Conservation (phyloP, 1,140 invertebrate species). For the Pantala flavescens region DNA sequence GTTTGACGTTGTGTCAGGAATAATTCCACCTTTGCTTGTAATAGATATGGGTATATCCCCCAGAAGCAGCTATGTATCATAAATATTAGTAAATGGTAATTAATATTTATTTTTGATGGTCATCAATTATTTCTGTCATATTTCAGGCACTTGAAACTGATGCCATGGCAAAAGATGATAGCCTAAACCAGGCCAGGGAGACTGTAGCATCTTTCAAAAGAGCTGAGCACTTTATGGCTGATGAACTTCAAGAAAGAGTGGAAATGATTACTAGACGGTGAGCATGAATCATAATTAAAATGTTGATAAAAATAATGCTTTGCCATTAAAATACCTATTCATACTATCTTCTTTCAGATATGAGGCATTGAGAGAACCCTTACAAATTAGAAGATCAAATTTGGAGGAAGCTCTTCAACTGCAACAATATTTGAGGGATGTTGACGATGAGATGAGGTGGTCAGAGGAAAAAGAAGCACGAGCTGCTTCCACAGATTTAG, state of each 20-base stretch:
- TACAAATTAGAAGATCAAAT: slow-evolving; percentile 80
- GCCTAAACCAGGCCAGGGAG: slow-evolving; percentile 65
- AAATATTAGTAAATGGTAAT: no score
- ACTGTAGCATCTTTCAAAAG: slow-evolving; percentile 60
- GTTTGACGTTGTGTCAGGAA: no score
- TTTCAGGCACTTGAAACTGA: slow-evolving; percentile 54
- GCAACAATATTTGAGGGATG: slow-evolving; percentile 75
- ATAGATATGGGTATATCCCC: no score
- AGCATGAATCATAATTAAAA: slow-evolving; percentile 15
- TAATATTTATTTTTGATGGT: no score
- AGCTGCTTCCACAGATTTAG: slow-evolving; percentile 65
- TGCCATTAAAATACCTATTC: not conserved
- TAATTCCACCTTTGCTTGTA: no score
- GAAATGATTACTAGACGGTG: slow-evolving; percentile 53
- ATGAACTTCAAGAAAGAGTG: slow-evolving; percentile 67
- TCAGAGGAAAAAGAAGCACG: slow-evolving; percentile 73
- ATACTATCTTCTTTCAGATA: slow-evolving; percentile 36
- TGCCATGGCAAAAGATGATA: slow-evolving; percentile 64
- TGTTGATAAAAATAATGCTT: slow-evolving; percentile 12
- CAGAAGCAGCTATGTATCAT: no score
- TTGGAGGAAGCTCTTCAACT: slow-evolving; percentile 74
- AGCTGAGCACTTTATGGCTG: slow-evolving; percentile 70
- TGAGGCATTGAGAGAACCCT: slow-evolving; percentile 73
- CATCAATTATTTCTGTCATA: not conserved
- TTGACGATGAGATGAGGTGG: slow-evolving; percentile 80